phyloP scores from a whole-genome alignment of 2,888 invertebrate species.

The Troglohyphantes excavatus region DNA sequence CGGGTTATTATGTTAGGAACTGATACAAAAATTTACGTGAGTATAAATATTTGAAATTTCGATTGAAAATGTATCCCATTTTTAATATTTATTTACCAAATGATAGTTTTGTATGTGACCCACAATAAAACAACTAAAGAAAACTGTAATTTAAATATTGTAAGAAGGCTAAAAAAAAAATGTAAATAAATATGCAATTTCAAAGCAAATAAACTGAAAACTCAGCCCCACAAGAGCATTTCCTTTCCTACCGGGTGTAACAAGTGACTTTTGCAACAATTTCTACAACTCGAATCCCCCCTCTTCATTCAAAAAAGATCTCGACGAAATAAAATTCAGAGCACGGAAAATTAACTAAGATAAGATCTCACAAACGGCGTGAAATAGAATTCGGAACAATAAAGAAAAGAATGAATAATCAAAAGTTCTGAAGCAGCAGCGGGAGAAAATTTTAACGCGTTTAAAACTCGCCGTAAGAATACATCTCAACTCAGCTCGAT shows the following conservation, averaged over 20 bases:
- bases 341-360: slow-evolving; percentile 15
- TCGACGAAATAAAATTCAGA: neutral
- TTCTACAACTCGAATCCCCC: neutral
- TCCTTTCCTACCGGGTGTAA: neutral
- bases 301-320: neutral
- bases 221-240: neutral
- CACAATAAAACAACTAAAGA: no score
- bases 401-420: slow-evolving; percentile 40
- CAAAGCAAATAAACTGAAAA: neutral
- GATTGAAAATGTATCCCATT: no score
- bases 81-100: no score
- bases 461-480: slow-evolving; percentile 68
- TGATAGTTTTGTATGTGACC: no score
- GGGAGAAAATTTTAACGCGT: slow-evolving; percentile 66
- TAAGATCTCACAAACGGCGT: slow-evolving; percentile 15
- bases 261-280: neutral
- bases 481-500: slow-evolving; percentile 71
- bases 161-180: no score
- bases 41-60: no score
- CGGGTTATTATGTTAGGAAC: no score
- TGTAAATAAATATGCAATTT: no score
- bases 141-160: no score
- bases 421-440: slow-evolving; percentile 28
- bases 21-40: no score
- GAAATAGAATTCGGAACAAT: slow-evolving; percentile 17